A percentile compares a stretch with the other conserved stretches of the same genome.
Evolutionary conservation across 2,797 vertebrate genomes (phyloP).

Genomic region (Acanthurus tractus): DNA sequence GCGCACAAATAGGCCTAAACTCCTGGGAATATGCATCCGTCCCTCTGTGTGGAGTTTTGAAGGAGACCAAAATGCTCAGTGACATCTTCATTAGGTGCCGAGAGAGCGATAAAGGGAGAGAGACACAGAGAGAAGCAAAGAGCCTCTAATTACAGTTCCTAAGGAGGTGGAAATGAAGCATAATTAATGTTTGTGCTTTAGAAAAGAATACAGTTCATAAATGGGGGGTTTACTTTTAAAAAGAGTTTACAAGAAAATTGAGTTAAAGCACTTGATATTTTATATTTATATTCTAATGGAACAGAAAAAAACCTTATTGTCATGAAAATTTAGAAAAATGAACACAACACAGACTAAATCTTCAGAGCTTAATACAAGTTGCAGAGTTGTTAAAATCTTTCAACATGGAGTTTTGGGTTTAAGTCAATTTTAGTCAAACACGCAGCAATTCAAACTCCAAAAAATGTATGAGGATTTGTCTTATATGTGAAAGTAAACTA

Average conservation of each 20-base stretch:
- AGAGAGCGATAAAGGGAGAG: constrained; percentile 73
- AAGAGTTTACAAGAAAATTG: background rate
- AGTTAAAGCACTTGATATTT: too few relatives aligned
- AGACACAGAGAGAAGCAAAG: constrained; percentile 13
- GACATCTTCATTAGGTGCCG: constrained; percentile 82
- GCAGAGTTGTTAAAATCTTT: background rate
- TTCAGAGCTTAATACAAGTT: too few relatives aligned
- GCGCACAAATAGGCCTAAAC: constrained; percentile 70
- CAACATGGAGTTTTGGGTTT: background rate
- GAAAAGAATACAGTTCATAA: constrained; percentile 37
- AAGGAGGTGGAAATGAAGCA: constrained; percentile 36
- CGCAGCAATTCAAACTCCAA: background rate
- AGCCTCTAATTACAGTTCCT: constrained; percentile 57
- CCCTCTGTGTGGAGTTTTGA: constrained; percentile 68
- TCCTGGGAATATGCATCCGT: constrained; percentile 65
- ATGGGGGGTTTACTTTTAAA: background rate
- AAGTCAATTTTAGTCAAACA: background rate
- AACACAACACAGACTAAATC: too few relatives aligned
- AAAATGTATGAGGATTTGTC: background rate
- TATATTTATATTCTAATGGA: too few relatives aligned
- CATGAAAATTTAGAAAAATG: too few relatives aligned
- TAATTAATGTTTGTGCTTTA: constrained; percentile 51
- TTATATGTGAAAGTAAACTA: background rate
- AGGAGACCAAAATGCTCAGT: constrained; percentile 73
- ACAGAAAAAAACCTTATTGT: too few relatives aligned